Evolutionary conservation across 2,797 vertebrate species (phyloP), one percentile per base, ranked within the genome.

Genomic region (Ctenosaura bakeri): DNA sequence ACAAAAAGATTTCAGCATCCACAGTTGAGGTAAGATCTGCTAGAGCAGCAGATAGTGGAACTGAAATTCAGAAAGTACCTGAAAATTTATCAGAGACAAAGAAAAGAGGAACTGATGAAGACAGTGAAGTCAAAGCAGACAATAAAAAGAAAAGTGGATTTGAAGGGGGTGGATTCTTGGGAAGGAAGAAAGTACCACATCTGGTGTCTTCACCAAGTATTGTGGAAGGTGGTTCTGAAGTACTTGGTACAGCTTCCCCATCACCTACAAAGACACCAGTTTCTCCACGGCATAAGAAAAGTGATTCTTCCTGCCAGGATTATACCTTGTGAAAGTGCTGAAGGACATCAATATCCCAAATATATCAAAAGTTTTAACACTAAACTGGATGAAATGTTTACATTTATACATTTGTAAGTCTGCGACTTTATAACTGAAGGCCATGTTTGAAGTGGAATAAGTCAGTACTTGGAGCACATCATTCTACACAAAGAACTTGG

Each of bases 241-340:
- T 98, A 0, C 98, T 98, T 6, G 96, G 98, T 82, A 97, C 97
- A 0, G 98, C 98, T 6, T 99, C 99, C 24, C 98, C 98, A 0
- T 99, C 99, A 0, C 99, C 99, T 22, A 99, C 99, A 1, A 99
- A 98, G 97, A 96, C 98, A 77, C 93, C 94, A 1, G 98, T 98
- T 3, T 99, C 99, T 1, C 98, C 99, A 0, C 98, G 98, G 14
- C 98, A 99, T 94, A 98, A 97, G 94, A 99, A 98, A 94, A 96
- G 95, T 50, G 74, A 99, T 52, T 95, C 96, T 6, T 97, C 98
- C 20, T 98, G 97, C 91, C 98, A 98, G 91, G 98, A 99, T 93
- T 98, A 98, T 0, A 96, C 97, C 91, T 94, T 97, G 86, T 98
- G 93, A 97, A 95, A 96, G 83, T 29, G 5, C n/a, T 56, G 86